A percentile compares a stretch with the other conserved stretches of the same genome.
Conservation (phyloP, 2,797 vertebrate genomes). For the Artibeus jamaicensis region DNA sequence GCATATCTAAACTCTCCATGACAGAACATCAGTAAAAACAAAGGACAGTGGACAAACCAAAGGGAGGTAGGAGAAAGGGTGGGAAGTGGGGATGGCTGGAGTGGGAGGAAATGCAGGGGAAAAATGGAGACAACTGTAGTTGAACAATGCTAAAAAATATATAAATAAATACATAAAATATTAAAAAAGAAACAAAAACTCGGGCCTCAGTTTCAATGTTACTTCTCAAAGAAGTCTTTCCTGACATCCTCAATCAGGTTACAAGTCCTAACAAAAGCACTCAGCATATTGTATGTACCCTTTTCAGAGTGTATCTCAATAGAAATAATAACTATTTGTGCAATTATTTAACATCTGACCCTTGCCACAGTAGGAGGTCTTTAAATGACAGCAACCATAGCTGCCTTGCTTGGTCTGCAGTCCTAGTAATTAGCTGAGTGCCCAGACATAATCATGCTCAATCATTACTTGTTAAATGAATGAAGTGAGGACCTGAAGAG, state of each 20-base stretch:
- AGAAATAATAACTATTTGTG: neutral
- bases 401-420: neutral
- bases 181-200: neutral
- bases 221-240: neutral
- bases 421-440: neutral
- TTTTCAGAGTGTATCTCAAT: neutral
- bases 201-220: conserved; percentile 6
- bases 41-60: no score
- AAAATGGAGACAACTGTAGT: no score
- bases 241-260: neutral
- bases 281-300: neutral
- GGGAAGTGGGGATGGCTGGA: no score
- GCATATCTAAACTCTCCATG: neutral
- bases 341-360: neutral
- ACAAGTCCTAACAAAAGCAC: neutral
- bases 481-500: neutral
- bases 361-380: neutral
- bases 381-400: neutral
- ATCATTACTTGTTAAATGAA: neutral
- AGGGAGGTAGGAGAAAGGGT: no score
- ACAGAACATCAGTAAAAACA: neutral
- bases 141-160: no score
- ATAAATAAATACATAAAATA: no score
- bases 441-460: neutral
- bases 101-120: no score